Evolutionary conservation across 2,888 invertebrate species (phyloP).

Genomic region (Neoitamus cyanurus): DNA sequence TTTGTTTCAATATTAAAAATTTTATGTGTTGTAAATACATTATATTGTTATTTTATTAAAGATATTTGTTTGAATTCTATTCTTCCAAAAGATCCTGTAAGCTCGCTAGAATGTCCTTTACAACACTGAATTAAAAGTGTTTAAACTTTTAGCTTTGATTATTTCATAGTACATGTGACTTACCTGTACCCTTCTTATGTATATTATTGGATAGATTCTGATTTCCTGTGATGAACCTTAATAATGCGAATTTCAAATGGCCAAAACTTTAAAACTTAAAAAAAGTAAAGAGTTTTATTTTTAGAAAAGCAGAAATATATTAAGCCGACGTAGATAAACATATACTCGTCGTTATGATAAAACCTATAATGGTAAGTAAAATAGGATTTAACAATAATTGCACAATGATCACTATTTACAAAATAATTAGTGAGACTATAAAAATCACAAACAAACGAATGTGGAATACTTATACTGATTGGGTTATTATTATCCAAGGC

Average conservation of each 20-base stretch:
- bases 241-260: background rate
- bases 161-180: too few relatives aligned
- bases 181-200: too few relatives aligned
- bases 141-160: too few relatives aligned
- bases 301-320: conserved; percentile 14
- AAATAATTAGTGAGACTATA: conserved; percentile 8
- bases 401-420: conserved; percentile 20
- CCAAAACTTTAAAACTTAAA: background rate
- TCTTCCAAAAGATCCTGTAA: too few relatives aligned
- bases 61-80: too few relatives aligned
- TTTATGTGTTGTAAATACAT: too few relatives aligned
- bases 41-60: too few relatives aligned
- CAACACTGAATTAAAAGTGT: too few relatives aligned
- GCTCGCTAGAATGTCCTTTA: too few relatives aligned
- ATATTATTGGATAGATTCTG: too few relatives aligned
- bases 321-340: background rate
- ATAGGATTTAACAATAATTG: conserved; percentile 24
- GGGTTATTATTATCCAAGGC: background rate
- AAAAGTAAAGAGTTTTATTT: background rate
- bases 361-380: background rate
- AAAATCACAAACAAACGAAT: conserved; percentile 16
- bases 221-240: too few relatives aligned
- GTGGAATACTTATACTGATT: conserved; percentile 25
- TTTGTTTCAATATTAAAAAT: too few relatives aligned
- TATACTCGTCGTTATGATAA: background rate